Percentiles rank a stretch among this genome's conserved stretches.
phyloP scores from a whole-genome alignment of 2,797 vertebrate genomes.

The Gymnothorax javanicus region DNA sequence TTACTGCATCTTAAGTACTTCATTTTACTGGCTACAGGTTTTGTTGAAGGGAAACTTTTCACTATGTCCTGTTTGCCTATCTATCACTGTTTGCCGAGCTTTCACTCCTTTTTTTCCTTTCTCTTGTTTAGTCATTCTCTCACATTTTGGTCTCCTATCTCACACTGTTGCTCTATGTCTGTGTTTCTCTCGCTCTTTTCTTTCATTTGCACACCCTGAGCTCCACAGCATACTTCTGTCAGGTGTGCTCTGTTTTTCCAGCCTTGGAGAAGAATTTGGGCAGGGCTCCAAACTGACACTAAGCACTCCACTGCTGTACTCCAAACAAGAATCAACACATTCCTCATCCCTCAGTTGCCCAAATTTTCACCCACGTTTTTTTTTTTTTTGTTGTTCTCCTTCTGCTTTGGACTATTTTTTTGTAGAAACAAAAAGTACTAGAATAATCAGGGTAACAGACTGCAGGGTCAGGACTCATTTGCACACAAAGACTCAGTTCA shows the following conservation, averaged over 20 bases:
- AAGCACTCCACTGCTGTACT: conserved; percentile 60
- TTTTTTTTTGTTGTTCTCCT: conserved; percentile 1
- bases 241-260: conserved; percentile 78
- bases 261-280: conserved; percentile 74
- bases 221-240: conserved; percentile 68
- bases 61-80: conserved; percentile 40
- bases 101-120: not conserved
- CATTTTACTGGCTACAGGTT: not conserved
- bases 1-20: not conserved
- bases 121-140: conserved; percentile 35
- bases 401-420: conserved; percentile 28
- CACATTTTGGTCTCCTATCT: conserved; percentile 42
- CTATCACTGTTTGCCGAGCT: not conserved
- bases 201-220: conserved; percentile 34
- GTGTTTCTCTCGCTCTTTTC: conserved; percentile 17
- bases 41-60: conserved; percentile 13
- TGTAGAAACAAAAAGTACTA: conserved; percentile 13
- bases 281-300: conserved; percentile 68
- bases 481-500: too few relatives aligned
- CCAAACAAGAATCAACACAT: conserved; percentile 75
- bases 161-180: conserved; percentile 34
- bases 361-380: conserved; percentile 36
- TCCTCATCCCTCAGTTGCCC: conserved; percentile 50
- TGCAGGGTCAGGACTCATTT: too few relatives aligned
- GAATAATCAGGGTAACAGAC: not conserved